These are phyloP conservation scores for Xanthorhoe spadicearia DNA, from an alignment of 2,888 invertebrate genomes.

Conservation along the genomic window DNA sequence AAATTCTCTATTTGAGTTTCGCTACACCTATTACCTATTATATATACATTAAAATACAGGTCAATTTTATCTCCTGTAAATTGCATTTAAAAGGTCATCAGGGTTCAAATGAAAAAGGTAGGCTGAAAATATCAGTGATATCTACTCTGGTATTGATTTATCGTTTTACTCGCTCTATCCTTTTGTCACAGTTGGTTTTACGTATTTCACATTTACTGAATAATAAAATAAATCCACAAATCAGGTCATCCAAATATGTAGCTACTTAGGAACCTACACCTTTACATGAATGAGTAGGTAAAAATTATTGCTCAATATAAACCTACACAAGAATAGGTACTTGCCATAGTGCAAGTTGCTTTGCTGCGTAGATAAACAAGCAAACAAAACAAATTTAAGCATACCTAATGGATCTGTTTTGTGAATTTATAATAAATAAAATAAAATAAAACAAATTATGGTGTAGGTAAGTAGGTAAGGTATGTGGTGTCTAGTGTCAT, in stretches of 20 bases:
- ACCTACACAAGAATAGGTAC: not conserved
- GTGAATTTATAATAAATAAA: too few relatives aligned
- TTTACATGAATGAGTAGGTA: too few relatives aligned
- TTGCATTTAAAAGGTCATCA: constrained; percentile 29
- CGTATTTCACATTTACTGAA: constrained; percentile 5
- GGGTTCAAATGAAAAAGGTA: constrained; percentile 34
- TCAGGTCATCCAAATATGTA: not conserved
- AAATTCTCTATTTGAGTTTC: not conserved
- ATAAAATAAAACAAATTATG: too few relatives aligned
- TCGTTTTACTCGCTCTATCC: constrained; percentile 31
- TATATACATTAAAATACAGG: constrained; percentile 12
- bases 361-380: not conserved
- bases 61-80: constrained; percentile 24
- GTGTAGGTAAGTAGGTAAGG: too few relatives aligned
- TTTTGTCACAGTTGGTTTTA: constrained; percentile 15
- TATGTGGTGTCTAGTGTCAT: too few relatives aligned
- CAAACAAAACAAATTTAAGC: not conserved
- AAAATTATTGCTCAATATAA: too few relatives aligned
- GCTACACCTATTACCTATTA: not conserved
- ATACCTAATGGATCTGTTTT: too few relatives aligned
- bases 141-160: constrained; percentile 34
- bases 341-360: not conserved
- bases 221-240: not conserved
- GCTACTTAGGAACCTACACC: not conserved
- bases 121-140: constrained; percentile 32